Conservation (phyloP, 2,797 vertebrate species). For the Clarias pachynema region DNA sequence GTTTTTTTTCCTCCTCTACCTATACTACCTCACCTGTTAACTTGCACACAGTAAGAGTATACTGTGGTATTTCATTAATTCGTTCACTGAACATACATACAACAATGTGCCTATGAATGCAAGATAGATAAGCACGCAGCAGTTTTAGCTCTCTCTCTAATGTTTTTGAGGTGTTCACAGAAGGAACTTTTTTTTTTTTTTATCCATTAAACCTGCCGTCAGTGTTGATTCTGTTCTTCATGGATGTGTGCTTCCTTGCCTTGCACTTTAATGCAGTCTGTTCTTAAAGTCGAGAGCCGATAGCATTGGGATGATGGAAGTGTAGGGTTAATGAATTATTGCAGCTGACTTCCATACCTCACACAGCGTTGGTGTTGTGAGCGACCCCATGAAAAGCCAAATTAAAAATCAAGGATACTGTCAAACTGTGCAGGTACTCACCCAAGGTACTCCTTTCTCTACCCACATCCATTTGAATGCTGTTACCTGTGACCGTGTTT, state of each 20-base stretch:
- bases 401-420: slow-evolving; percentile 99
- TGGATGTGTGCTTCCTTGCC: slow-evolving; percentile 89
- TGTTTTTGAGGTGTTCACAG: slow-evolving; percentile 50
- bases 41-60: slow-evolving; percentile 62
- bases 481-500: slow-evolving; percentile 92
- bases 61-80: slow-evolving; percentile 57
- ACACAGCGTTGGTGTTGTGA: slow-evolving; percentile 99
- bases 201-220: slow-evolving; percentile 68
- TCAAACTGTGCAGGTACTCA: slow-evolving; percentile 99
- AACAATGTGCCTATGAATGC: slow-evolving; percentile 63
- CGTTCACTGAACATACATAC: slow-evolving; percentile 42
- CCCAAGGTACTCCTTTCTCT: slow-evolving; percentile 99
- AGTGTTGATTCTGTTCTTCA: slow-evolving; percentile 73
- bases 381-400: slow-evolving; percentile 99
- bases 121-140: slow-evolving; percentile 62
- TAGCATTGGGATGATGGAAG: slow-evolving; percentile 90
- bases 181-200: slow-evolving; percentile 54
- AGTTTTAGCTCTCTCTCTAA: slow-evolving; percentile 52
- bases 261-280: slow-evolving; percentile 92
- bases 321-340: slow-evolving; percentile 99
- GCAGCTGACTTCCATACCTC: slow-evolving; percentile 99
- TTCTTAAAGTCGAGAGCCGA: slow-evolving; percentile 90
- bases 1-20: slow-evolving; percentile 75
- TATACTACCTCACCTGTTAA: slow-evolving; percentile 61
- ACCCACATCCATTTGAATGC: slow-evolving; percentile 99